Percentiles rank a stretch among this genome's conserved stretches.
These are phyloP conservation scores for Zenarchopterus dispar DNA, from an alignment of 2,797 vertebrate genomes.

Conservation along the genomic window DNA sequence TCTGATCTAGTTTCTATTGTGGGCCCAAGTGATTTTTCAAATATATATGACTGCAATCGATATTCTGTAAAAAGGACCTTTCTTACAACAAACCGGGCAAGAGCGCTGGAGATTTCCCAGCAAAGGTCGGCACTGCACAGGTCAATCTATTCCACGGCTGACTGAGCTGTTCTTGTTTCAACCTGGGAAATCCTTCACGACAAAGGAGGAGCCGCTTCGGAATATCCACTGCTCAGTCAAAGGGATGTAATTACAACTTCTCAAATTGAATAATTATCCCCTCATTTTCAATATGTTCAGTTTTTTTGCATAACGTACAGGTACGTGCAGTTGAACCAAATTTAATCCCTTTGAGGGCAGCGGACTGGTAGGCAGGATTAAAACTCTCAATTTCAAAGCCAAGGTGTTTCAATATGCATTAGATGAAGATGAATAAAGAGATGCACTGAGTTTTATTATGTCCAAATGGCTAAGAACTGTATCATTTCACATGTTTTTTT, in stretches of 20 bases:
- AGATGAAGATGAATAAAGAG: conserved; percentile 46
- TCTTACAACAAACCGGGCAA: conserved; percentile 19
- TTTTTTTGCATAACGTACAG: conserved; percentile 69
- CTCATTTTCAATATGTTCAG: conserved; percentile 65
- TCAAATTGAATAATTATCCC: conserved; percentile 76
- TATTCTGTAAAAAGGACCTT: conserved; percentile 31
- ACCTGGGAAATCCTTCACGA: conserved; percentile 60
- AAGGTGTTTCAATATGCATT: conserved; percentile 50
- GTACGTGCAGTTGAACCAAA: conserved; percentile 71
- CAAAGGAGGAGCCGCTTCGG: conserved; percentile 58
- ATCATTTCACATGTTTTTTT: background rate
- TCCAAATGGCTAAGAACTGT: conserved; percentile 3
- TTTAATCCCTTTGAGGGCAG: conserved; percentile 66
- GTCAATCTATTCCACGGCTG: conserved; percentile 44
- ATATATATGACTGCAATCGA: conserved; percentile 12
- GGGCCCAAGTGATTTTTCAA: too few relatives aligned
- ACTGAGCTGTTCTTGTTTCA: conserved; percentile 46
- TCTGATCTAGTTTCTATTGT: conserved; percentile 44
- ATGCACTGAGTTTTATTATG: conserved; percentile 34
- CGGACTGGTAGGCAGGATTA: conserved; percentile 51
- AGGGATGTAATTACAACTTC: conserved; percentile 77
- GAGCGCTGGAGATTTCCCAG: conserved; percentile 44
- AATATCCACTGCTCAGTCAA: conserved; percentile 66
- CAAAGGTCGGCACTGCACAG: conserved; percentile 44
- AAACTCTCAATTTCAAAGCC: conserved; percentile 45